Evolutionary conservation across 2,113 vertebrate species (phyloP).

Genomic region (Ptyas mucosa): DNA sequence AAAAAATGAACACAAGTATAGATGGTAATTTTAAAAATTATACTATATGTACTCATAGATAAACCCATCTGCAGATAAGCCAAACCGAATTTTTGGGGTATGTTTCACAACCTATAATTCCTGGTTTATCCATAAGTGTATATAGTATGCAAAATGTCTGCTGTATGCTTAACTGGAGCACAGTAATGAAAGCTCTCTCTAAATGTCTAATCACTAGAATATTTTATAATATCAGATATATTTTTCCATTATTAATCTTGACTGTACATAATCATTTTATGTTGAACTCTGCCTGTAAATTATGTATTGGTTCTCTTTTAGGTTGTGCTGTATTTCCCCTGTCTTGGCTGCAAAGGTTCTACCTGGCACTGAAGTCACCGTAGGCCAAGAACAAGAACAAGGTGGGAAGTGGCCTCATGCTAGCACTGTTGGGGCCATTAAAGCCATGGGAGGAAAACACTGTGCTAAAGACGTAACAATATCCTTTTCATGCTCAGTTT

Average conservation of each 20-base stretch:
- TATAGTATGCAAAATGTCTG: background rate
- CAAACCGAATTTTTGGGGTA: background rate
- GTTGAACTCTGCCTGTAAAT: background rate
- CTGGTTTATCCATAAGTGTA: background rate
- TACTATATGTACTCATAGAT: background rate
- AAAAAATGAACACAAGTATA: background rate
- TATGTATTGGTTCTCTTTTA: conserved; percentile 40
- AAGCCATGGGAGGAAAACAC: conserved; percentile 81
- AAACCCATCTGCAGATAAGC: background rate
- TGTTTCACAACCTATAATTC: background rate
- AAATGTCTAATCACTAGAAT: background rate
- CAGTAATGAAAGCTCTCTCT: background rate
- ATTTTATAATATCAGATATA: background rate
- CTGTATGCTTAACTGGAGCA: background rate
- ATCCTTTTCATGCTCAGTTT: conserved; percentile 71
- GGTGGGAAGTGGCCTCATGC: conserved; percentile 84
- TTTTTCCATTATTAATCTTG: background rate
- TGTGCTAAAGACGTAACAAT: conserved; percentile 80
- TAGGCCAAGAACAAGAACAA: conserved; percentile 83
- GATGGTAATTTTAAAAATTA: background rate
- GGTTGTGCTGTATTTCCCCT: conserved; percentile 82
- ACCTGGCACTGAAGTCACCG: conserved; percentile 79
- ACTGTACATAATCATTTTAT: background rate
- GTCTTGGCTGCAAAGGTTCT: conserved; percentile 83
- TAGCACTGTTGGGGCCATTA: conserved; percentile 78